These are phyloP conservation scores for Pandemis heparana DNA, from an alignment of 2,888 invertebrate species.

Conservation along the genomic window DNA sequence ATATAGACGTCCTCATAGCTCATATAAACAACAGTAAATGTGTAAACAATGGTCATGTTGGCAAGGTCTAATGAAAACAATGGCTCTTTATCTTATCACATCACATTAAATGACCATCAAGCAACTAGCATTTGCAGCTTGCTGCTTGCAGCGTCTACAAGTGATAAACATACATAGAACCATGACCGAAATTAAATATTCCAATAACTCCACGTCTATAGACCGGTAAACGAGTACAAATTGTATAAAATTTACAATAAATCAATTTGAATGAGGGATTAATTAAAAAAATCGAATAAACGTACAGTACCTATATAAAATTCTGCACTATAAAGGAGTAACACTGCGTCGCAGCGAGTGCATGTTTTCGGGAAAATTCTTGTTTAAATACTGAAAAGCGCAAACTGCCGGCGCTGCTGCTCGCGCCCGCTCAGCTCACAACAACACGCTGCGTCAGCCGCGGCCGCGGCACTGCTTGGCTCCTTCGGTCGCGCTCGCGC, in stretches of 20 bases:
- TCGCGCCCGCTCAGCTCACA: constrained; percentile 43
- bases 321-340: constrained; percentile 20
- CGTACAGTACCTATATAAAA: constrained; percentile 41
- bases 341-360: constrained; percentile 7
- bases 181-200: background rate
- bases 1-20: background rate
- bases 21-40: background rate
- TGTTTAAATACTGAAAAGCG: constrained; percentile 29
- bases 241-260: background rate
- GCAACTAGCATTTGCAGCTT: background rate
- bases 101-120: background rate
- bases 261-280: background rate
- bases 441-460: constrained; percentile 21
- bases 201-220: background rate
- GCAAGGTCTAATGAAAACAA: background rate
- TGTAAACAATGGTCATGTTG: background rate
- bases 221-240: background rate
- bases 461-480: background rate
- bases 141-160: background rate
- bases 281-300: background rate
- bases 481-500: background rate
- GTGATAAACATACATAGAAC: background rate
- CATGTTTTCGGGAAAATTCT: constrained; percentile 31
- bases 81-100: background rate
- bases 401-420: constrained; percentile 37